These are phyloP conservation scores for Psittacus erithacus DNA, from an alignment of 2,113 vertebrate genomes.

Conservation along the genomic window DNA sequence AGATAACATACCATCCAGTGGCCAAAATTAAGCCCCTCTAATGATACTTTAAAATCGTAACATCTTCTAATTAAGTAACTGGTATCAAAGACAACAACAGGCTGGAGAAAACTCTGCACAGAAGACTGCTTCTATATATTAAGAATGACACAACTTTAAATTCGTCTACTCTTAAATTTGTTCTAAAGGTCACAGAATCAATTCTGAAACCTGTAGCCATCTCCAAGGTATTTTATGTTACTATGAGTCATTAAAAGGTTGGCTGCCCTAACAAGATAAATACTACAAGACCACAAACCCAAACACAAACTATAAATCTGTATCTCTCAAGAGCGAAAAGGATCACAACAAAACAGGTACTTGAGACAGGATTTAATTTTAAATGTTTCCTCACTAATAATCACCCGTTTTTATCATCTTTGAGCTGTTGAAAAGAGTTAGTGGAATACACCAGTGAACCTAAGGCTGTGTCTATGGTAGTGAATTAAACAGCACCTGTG, in stretches of 20 bases:
- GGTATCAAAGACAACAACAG: background rate
- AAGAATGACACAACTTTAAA: background rate
- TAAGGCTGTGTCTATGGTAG: background rate
- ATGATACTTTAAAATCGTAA: background rate
- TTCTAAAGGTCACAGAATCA: background rate
- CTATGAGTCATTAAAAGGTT: background rate
- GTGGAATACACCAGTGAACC: background rate
- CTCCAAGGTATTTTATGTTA: background rate
- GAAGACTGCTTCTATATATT: background rate
- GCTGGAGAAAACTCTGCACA: background rate
- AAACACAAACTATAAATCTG: background rate
- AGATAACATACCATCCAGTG: background rate
- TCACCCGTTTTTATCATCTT: background rate
- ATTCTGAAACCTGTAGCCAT: background rate
- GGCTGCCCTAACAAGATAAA: background rate
- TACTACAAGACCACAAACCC: background rate
- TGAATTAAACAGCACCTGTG: background rate
- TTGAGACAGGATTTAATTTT: background rate
- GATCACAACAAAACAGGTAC: background rate
- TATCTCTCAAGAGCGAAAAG: background rate
- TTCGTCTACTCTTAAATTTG: background rate
- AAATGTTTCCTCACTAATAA: background rate
- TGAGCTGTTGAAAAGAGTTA: background rate
- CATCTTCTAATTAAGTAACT: background rate
- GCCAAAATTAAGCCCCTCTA: background rate